phyloP scores from a whole-genome alignment of 2,888 invertebrate species.

The Nebria brevicollis region DNA sequence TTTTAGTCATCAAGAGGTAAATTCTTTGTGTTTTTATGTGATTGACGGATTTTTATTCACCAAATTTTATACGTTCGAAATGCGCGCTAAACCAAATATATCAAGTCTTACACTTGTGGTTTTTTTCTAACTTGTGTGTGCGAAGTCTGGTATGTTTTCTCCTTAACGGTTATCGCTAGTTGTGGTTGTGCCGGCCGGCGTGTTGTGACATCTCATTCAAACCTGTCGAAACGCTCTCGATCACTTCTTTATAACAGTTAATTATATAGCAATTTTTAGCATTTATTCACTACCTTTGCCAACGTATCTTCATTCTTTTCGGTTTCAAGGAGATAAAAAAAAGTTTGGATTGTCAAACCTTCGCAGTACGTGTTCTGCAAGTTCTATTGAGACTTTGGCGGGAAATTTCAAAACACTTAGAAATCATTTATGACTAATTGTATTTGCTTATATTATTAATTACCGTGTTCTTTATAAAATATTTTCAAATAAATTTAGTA shows the following conservation, averaged over 20 bases:
- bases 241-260: background rate
- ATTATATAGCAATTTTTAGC: background rate
- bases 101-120: background rate
- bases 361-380: constrained; percentile 36
- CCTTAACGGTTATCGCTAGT: constrained; percentile 38
- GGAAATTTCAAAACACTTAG: constrained; percentile 36
- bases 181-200: constrained; percentile 45
- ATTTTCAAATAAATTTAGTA: background rate
- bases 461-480: background rate
- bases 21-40: constrained; percentile 44
- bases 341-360: constrained; percentile 34
- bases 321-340: constrained; percentile 10
- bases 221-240: background rate
- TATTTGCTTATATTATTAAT: background rate
- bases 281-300: background rate
- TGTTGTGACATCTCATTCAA: constrained; percentile 41
- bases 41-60: constrained; percentile 12
- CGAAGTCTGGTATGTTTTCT: constrained; percentile 22
- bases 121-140: constrained; percentile 19
- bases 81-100: background rate
- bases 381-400: constrained; percentile 38
- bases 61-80: background rate
- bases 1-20: constrained; percentile 53
- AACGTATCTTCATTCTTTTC: background rate
- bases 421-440: background rate